Base-by-base conservation (phyloP, 1,140 invertebrate genomes). In the Drosophila navojoa region DNA sequence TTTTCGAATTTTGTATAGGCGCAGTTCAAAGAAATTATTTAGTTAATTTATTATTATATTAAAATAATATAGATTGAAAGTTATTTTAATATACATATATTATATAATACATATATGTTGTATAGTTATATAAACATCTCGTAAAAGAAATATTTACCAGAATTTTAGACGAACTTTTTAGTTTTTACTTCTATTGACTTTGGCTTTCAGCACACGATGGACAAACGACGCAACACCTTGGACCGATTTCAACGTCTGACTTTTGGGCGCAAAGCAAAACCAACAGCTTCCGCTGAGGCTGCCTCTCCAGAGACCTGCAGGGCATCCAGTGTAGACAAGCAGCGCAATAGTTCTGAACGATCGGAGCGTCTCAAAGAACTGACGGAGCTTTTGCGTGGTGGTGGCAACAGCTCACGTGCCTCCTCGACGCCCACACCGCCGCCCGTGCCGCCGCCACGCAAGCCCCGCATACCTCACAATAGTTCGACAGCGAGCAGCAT, bases 241-340 rank as follows among this genome's bases (percentile, higher is more conserved):
- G 96, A 96, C 93, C 95, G 95, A 69, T 93, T 96, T 91, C 95
- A 95, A 86, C 95, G 94, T 91, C 94, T 95, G 90, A 95, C 95
- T 91, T 95, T 96, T 93, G 95, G 95, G 92, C 95, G 95, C 49
- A 89, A 91, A 64, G 81, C 90, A 53, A 77, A 85, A 16, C 69
- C 90, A 47, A 52, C 71, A 5, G 63, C 92, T 93, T 93, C 93
- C 90, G 92, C 84, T 78, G 90, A 85, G 9, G 44, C 42, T 25
- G 29, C 45, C 47, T 22, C 38, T 54, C 19, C 47, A 16, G 19
- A 69, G 42, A 52, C 64, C 27, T 49, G 47, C 22, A 25, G 22
- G 19, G 9, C 19, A 13, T 49, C 10, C 10, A 59, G 71, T 29
- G 32, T 66, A 63, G 75, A 86, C 5, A 91, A 93, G 57, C 91